Conservation (phyloP, 2,113 vertebrate species). For the Ceyx melanurus region DNA sequence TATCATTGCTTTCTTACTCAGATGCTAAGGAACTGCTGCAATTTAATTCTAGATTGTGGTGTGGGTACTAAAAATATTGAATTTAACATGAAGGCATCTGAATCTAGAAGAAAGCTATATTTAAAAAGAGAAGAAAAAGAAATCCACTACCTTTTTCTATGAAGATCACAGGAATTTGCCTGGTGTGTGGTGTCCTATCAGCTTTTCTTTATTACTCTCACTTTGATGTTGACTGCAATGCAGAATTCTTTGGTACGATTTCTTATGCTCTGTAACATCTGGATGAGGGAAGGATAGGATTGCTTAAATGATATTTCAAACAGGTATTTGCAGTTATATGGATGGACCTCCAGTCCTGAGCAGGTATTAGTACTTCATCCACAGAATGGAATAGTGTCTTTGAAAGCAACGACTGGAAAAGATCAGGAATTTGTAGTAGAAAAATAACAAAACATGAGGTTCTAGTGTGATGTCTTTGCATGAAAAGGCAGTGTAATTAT, state of each 20-base stretch:
- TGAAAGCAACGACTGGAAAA: slow-evolving; percentile 1
- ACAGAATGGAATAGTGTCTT: neutral
- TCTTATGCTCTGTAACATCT: slow-evolving; percentile 28
- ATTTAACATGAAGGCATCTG: slow-evolving; percentile 36
- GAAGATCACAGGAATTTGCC: neutral
- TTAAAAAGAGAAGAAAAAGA: neutral
- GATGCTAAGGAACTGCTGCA: slow-evolving; percentile 16
- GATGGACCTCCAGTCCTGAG: slow-evolving; percentile 8
- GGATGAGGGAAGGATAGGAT: neutral
- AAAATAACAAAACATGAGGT: neutral
- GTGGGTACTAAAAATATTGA: slow-evolving; percentile 45
- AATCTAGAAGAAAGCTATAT: slow-evolving; percentile 5
- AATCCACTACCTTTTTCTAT: neutral
- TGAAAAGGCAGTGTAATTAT: neutral
- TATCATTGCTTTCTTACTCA: slow-evolving; percentile 34
- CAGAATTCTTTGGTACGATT: slow-evolving; percentile 32
- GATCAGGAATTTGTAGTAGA: neutral
- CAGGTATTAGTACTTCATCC: slow-evolving; percentile 12
- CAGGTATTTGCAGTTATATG: slow-evolving; percentile 3
- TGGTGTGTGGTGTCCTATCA: neutral
- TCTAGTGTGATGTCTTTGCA: neutral
- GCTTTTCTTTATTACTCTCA: neutral
- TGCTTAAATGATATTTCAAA: neutral
- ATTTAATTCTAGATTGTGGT: slow-evolving; percentile 49
- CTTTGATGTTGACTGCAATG: neutral